phyloP scores from a whole-genome alignment of 2,888 invertebrate genomes.

The Rhamnusium bicolor region DNA sequence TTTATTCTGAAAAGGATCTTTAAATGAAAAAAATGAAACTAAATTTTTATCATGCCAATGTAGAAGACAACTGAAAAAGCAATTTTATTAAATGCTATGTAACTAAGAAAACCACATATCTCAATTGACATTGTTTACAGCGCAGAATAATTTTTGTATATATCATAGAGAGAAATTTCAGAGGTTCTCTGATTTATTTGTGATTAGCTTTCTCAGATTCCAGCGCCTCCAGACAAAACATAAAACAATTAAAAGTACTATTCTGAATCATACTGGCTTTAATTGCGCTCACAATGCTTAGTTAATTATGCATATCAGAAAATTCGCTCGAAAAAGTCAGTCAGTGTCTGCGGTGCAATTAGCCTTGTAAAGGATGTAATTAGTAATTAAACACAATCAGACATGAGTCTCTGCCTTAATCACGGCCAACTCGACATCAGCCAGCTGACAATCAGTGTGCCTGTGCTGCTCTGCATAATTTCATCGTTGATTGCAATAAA shows the following conservation, averaged over 20 bases:
- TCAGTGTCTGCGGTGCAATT: slow-evolving; percentile 44
- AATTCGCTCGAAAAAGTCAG: slow-evolving; percentile 36
- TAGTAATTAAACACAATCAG: slow-evolving; percentile 64
- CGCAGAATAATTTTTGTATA: too few relatives aligned
- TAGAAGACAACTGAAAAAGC: too few relatives aligned
- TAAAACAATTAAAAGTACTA: slow-evolving; percentile 8
- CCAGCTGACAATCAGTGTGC: slow-evolving; percentile 63
- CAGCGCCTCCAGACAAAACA: neutral
- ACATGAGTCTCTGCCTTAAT: slow-evolving; percentile 60
- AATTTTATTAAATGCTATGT: too few relatives aligned
- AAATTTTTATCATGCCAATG: too few relatives aligned
- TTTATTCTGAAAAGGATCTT: too few relatives aligned
- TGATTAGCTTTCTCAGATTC: too few relatives aligned
- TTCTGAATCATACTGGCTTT: slow-evolving; percentile 16
- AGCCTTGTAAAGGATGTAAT: slow-evolving; percentile 53
- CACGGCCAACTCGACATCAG: slow-evolving; percentile 55
- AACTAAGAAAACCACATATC: too few relatives aligned
- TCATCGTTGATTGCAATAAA: slow-evolving; percentile 64
- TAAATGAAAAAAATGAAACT: too few relatives aligned
- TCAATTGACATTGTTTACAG: too few relatives aligned
- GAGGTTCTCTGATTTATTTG: too few relatives aligned
- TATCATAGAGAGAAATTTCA: too few relatives aligned
- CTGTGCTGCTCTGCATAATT: slow-evolving; percentile 58
- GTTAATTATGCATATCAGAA: slow-evolving; percentile 40
- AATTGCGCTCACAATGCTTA: slow-evolving; percentile 21